Percentiles rank a stretch among this genome's conserved stretches.
Conservation (phyloP, 1,140 invertebrate genomes). For the Lepidotrigona ventralis region DNA sequence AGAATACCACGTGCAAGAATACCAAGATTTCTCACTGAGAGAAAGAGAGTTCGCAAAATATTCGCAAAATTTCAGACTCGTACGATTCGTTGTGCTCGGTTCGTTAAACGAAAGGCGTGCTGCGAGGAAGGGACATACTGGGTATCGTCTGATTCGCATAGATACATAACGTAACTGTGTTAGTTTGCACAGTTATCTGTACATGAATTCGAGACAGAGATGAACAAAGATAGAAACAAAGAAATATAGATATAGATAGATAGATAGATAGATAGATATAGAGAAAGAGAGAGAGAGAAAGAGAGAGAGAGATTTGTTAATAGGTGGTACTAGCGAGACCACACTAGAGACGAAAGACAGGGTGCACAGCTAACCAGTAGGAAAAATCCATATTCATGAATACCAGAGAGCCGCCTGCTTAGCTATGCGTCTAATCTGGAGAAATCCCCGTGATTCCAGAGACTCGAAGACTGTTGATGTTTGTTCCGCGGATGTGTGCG, state of each 20-base stretch:
- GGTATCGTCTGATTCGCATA: constrained; percentile 15
- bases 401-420: constrained; percentile 4
- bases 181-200: constrained; percentile 9
- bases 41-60: background rate
- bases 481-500: constrained; percentile 28
- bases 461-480: constrained; percentile 59
- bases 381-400: constrained; percentile 69
- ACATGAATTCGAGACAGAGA: background rate
- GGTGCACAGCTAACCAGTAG: constrained; percentile 17
- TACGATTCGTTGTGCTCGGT: constrained; percentile 19
- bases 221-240: background rate
- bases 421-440: constrained; percentile 53
- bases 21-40: too few species aligned
- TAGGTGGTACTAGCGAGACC: background rate
- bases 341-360: background rate
- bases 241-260: background rate
- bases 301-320: constrained; percentile 15
- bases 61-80: constrained; percentile 20
- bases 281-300: too few species aligned
- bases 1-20: too few species aligned
- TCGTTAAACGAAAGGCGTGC: constrained; percentile 32
- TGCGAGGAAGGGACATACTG: background rate
- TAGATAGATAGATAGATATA: too few species aligned
- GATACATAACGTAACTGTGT: constrained; percentile 7
- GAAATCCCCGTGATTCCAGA: constrained; percentile 35